Conservation (phyloP, 1,140 invertebrate species). For the Pseudobourletiella spinata region DNA sequence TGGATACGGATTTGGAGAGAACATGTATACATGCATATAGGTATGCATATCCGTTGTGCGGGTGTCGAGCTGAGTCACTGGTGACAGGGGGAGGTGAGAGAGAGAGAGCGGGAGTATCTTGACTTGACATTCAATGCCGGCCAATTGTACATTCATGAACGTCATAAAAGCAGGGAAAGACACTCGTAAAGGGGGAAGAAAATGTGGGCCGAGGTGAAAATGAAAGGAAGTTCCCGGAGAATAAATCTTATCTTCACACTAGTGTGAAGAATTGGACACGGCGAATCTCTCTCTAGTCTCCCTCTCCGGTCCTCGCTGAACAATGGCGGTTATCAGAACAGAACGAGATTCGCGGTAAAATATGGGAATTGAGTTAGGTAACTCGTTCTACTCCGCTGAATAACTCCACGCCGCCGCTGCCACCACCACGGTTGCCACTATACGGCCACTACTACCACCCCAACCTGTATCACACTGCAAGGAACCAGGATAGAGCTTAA, state of each 20-base stretch:
- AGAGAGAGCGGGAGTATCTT: no score
- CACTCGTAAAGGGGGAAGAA: background rate
- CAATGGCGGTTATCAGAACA: conserved; percentile 18
- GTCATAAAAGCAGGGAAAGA: background rate
- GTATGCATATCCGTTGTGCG: no score
- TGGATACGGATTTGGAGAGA: no score
- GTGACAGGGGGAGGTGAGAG: no score
- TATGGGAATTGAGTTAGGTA: conserved; percentile 19
- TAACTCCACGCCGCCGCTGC: conserved; percentile 6
- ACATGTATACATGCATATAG: no score
- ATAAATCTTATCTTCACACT: conserved; percentile 12
- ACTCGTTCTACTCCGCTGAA: conserved; percentile 2
- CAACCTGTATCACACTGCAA: no score
- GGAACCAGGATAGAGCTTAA: no score
- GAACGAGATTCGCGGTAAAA: conserved; percentile 17
- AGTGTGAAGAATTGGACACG: conserved; percentile 10
- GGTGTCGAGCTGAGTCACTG: no score
- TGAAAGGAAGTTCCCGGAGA: conserved; percentile 2
- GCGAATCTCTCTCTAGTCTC: conserved; percentile 3
- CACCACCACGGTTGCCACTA: no score
- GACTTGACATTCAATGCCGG: no score
- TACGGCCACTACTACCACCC: no score
- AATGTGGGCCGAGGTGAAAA: conserved; percentile 4
- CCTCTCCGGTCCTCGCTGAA: conserved; percentile 3
- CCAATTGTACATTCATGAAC: no score